A percentile compares a stretch with the other conserved stretches of the same genome.
Conservation (phyloP, 1,140 invertebrate species). For the Lepidurus arcticus region DNA sequence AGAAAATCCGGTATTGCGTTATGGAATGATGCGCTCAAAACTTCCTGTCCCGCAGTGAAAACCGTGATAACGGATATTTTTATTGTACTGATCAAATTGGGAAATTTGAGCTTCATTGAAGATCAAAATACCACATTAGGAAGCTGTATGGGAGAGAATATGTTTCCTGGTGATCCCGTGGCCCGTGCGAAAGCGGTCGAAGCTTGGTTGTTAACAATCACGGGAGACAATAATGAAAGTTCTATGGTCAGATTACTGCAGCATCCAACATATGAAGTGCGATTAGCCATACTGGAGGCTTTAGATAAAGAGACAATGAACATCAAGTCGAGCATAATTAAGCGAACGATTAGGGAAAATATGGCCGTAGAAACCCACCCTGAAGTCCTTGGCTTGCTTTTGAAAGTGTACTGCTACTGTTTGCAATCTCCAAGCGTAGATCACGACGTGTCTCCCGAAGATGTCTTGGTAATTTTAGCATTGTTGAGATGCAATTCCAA, state of each 20-base stretch:
- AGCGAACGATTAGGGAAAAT: neutral
- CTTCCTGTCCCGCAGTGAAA: neutral
- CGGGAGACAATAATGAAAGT: neutral
- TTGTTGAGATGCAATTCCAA: neutral
- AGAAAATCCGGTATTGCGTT: neutral
- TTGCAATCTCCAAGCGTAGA: neutral
- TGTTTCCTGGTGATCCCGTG: constrained; percentile 24
- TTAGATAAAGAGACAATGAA: neutral
- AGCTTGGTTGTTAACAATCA: neutral
- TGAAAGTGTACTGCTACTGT: neutral
- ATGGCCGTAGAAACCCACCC: neutral
- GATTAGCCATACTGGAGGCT: neutral
- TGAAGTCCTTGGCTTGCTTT: neutral
- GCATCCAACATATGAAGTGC: constrained; percentile 28
- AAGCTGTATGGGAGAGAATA: neutral
- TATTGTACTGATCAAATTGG: neutral
- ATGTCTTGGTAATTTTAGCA: neutral
- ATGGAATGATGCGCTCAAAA: neutral
- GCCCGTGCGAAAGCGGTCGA: neutral
- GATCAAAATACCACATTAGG: neutral
- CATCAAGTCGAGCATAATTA: neutral
- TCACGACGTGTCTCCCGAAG: neutral
- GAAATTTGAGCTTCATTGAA: too few relatives aligned
- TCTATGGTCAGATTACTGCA: neutral
- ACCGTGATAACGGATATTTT: neutral